Evolutionary conservation across 1,140 invertebrate genomes (phyloP), one percentile per base, ranked within the genome.

Genomic region (Hylaeus volcanicus): DNA sequence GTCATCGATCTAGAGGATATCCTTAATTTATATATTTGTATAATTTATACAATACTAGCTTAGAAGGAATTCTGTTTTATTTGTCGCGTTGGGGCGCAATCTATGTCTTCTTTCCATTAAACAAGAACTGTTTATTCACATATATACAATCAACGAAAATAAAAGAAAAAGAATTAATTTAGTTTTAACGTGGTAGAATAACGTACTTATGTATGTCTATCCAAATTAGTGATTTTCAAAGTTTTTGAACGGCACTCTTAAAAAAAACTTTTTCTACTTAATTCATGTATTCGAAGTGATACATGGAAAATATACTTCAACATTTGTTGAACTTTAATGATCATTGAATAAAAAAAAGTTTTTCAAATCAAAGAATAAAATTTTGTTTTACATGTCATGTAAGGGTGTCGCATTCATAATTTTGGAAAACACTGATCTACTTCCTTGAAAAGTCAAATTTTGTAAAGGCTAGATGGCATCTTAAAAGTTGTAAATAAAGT

Each of bases 401-500:
- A 26, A 26, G 26, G 26, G 26, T 26, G 26, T 26, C 26, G 26
- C 26, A 26, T 26, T 26, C 26, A 26, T 26, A 26, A 26, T 26
- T 26, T 26, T 26, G 26, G 26, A 26, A 26, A 26, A 26, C 26
- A 26, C 26, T 26, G 26, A 26, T 26, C 26, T 26, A 26, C 26
- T 26, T 26, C 37, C 39, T 72, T 53, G 26, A 37, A 37, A 70
- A 45, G 9, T 39, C n/a, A 41, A 72, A 73, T 1, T 55, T 45
- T 79, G 60, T 64, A 65, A 79, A 56, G 56, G 41, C 63, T 55
- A 64, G 5, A 64, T 5, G 6, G 14, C 77, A 41, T 65, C 74
- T 73, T 26, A 79, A 58, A 74, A 51, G 56, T 74, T 74, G 61
- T 79, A 74, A 5, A 74, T 74, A 41, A 39, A 71, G 41, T 58